A percentile compares a stretch with the other conserved stretches of the same genome.
phyloP scores from a whole-genome alignment of 2,113 vertebrate genomes.

The Chrysemys picta region DNA sequence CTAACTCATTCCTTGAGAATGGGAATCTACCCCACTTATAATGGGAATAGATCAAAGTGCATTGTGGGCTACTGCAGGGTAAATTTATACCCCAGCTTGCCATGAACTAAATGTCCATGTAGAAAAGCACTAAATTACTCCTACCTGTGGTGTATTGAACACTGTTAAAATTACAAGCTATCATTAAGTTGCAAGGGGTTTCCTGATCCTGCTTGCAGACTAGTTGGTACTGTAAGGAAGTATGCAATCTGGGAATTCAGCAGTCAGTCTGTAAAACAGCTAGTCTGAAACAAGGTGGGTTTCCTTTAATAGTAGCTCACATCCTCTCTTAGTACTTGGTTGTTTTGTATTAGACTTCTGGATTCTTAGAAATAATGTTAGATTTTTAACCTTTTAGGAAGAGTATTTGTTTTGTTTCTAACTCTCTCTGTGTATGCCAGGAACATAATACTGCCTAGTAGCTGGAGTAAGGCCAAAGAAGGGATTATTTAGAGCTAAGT shows the following conservation, averaged over 20 bases:
- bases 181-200: neutral
- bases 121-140: neutral
- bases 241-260: neutral
- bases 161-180: neutral
- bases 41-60: neutral
- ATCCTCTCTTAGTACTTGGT: neutral
- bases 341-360: neutral
- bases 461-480: too few relatives aligned
- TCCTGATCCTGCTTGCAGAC: neutral
- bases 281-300: neutral
- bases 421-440: too few relatives aligned
- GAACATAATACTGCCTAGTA: too few relatives aligned
- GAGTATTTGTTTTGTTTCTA: too few relatives aligned
- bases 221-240: neutral
- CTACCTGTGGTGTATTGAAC: neutral
- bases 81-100: neutral
- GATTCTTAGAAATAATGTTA: neutral
- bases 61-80: neutral
- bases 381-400: too few relatives aligned
- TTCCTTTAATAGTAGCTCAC: neutral
- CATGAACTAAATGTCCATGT: neutral
- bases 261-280: neutral
- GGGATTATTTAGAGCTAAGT: too few relatives aligned
- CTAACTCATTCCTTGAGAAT: rapidly evolving
- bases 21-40: neutral